Base-by-base conservation (phyloP, 2,113 vertebrate genomes). In the Speoplatyrhinus poulsoni region DNA sequence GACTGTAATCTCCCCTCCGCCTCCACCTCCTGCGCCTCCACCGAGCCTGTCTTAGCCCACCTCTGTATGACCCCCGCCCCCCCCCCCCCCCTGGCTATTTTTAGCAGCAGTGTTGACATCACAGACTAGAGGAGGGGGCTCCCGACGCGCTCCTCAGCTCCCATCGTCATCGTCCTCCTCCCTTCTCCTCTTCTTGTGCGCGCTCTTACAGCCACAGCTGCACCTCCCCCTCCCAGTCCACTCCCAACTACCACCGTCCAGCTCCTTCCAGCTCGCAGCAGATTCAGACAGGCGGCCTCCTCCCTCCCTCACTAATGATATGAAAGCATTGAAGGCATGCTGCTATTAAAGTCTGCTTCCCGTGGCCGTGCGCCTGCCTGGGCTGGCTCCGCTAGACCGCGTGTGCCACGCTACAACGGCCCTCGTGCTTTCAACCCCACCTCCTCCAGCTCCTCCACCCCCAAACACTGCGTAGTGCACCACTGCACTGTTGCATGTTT, bases 31-130 rank as follows among this genome's bases (percentile, higher is more conserved):
- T 76, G 48, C 61, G 72, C 76, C 76, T 78, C 46, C 62, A 54
- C 57, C 46, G 8, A 33, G 68, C 70, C 70, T 8, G 60, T 67
- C 56, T 26, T 19, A 12, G 50, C n/a, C 56, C 17, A 17, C 49
- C 11, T 26, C 52, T 9, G 19, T 7, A 32, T n/a, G 17, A 17
- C 33, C 66, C 76, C 65, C 60, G 59, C 32, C 64, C 67, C 73
- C 26, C 73, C 73, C 56, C 68, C 70, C 68, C 3, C 57, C 67
- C 84, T 61, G 46, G 68, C 84, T 95, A 94, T 94, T 93, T 94
- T 91, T 94, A 94, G 93, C 86, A 65, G 67, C 77, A 77, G 68
- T 70, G 82, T 89, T 94, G 93, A 94, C 90, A 91, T 94, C 92
- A 92, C 81, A 75, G 58, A 46, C 77, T 53, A 71, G 4, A 86